Conservation (phyloP, 2,797 vertebrate species). For the Galagoides demidoff region DNA sequence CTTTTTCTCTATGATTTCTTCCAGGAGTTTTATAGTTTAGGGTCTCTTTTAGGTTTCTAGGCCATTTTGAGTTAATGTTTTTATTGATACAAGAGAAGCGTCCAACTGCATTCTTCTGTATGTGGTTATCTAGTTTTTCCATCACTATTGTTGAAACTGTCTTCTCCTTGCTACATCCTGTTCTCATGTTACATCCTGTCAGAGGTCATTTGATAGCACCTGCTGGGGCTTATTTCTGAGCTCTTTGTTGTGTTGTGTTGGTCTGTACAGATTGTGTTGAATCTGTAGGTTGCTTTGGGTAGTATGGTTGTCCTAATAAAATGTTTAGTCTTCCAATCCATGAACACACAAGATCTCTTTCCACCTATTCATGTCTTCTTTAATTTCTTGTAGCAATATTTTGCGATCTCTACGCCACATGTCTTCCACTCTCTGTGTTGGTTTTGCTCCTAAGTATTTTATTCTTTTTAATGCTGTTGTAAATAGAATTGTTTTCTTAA, state of each 20-base stretch:
- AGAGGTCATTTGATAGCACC: not conserved
- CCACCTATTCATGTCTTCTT: not conserved
- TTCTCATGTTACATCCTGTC: not conserved
- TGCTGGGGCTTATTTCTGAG: conserved; percentile 19
- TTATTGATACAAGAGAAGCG: not conserved
- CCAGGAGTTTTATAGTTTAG: not conserved
- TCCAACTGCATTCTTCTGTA: not conserved
- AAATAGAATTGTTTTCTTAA: conserved; percentile 43
- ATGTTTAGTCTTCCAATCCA: not conserved
- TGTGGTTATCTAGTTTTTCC: not conserved
- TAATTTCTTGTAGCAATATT: conserved; percentile 27
- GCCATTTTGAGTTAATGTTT: conserved; percentile 45
- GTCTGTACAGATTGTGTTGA: conserved; percentile 8
- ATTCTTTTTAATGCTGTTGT: not conserved
- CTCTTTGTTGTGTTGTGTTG: not conserved
- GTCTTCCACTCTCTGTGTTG: conserved; percentile 1
- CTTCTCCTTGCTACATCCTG: not conserved
- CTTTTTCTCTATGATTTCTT: not conserved
- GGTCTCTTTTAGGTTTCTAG: conserved; percentile 20
- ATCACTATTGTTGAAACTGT: conserved; percentile 1
- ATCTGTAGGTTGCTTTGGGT: not conserved
- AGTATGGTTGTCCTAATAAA: not conserved
- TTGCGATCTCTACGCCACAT: not conserved
- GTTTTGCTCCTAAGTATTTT: conserved; percentile 28
- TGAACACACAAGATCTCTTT: not conserved